Percentiles rank a stretch among this genome's conserved stretches.
Conservation (phyloP, 2,888 invertebrate species). For the Crossocerus cetratus region DNA sequence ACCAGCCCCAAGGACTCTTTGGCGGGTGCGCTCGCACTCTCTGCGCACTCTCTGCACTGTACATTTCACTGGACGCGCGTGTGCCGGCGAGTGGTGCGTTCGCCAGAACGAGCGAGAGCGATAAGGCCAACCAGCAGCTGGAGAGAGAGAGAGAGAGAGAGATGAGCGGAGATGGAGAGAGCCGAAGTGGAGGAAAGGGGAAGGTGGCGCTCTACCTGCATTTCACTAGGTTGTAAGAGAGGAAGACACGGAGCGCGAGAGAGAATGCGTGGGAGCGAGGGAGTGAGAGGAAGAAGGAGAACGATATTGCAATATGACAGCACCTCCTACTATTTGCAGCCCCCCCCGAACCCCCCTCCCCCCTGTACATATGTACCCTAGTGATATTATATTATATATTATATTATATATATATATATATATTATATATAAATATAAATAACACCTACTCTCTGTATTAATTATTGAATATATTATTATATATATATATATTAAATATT, state of each 20-base stretch:
- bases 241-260: constrained; percentile 5
- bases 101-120: not conserved
- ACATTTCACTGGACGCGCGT: constrained; percentile 41
- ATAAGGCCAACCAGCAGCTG: no score
- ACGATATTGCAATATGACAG: constrained; percentile 73
- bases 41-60: constrained; percentile 32
- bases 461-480: constrained; percentile 75
- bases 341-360: no score
- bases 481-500: constrained; percentile 74
- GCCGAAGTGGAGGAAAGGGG: not conserved
- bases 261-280: constrained; percentile 2
- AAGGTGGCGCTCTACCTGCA: not conserved
- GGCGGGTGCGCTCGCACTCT: constrained; percentile 22
- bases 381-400: constrained; percentile 74
- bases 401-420: constrained; percentile 70
- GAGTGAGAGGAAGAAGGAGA: constrained; percentile 35
- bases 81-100: not conserved
- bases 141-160: not conserved
- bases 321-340: constrained; percentile 70
- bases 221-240: constrained; percentile 10
- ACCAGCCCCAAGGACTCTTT: not conserved
- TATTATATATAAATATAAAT: constrained; percentile 71
- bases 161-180: not conserved
- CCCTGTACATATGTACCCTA: constrained; percentile 77
- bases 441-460: constrained; percentile 72